phyloP scores from a whole-genome alignment of 2,113 vertebrate genomes.

The Zingel zingel region DNA sequence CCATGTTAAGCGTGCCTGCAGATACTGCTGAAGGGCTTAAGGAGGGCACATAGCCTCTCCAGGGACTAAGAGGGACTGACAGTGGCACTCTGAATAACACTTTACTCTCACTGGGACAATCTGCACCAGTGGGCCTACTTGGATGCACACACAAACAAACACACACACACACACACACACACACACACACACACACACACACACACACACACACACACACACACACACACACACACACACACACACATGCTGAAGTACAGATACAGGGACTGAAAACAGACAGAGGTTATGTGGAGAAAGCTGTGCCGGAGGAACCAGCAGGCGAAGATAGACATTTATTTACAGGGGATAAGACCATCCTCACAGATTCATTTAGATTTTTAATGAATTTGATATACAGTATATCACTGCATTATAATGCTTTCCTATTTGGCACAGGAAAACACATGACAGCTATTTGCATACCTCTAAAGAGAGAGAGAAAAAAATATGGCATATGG shows the following conservation, averaged over 20 bases:
- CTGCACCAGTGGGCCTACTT: constrained; percentile 35
- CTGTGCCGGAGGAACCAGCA: neutral
- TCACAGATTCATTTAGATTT: constrained; percentile 11
- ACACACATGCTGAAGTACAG: neutral
- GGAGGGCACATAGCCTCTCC: constrained; percentile 63
- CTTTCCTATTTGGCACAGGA: neutral
- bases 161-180: neutral
- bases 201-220: neutral
- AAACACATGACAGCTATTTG: constrained; percentile 18
- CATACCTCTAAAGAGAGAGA: neutral
- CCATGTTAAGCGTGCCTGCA: constrained; percentile 52
- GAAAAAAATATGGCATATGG: neutral
- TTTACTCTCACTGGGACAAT: constrained; percentile 52
- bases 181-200: neutral
- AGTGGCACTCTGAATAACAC: constrained; percentile 60
- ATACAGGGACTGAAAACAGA: neutral
- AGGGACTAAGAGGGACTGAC: constrained; percentile 57
- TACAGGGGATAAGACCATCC: neutral
- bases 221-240: neutral
- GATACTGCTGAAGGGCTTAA: constrained; percentile 71
- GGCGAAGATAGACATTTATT: constrained; percentile 2
- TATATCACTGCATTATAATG: neutral
- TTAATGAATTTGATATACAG: constrained; percentile 10
- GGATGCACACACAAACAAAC: constrained; percentile 1
- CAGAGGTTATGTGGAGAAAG: constrained; percentile 4